phyloP scores from a whole-genome alignment of 2,888 invertebrate species.

The Abrostola tripartita region DNA sequence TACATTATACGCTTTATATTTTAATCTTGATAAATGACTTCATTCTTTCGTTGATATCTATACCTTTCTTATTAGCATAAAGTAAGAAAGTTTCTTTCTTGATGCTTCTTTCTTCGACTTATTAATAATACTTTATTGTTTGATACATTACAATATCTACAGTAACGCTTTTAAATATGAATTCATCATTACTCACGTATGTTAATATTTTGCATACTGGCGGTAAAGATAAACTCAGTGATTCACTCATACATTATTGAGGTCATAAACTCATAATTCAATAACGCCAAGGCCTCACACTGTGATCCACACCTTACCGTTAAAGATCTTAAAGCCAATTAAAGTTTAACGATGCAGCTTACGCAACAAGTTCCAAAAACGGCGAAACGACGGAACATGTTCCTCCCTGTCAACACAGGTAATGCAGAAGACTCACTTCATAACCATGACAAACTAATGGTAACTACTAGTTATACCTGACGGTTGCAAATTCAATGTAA shows the following conservation, averaged over 20 bases:
- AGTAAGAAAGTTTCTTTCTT: too few relatives aligned
- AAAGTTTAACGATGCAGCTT: slow-evolving; percentile 55
- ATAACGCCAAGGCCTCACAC: slow-evolving; percentile 30
- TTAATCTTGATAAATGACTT: too few relatives aligned
- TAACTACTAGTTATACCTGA: too few relatives aligned
- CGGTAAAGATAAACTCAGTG: slow-evolving; percentile 35
- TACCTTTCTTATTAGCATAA: too few relatives aligned
- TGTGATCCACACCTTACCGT: slow-evolving; percentile 39
- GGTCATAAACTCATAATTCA: slow-evolving; percentile 19
- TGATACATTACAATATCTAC: not conserved
- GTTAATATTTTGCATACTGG: slow-evolving; percentile 21
- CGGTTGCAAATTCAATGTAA: too few relatives aligned
- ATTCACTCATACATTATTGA: slow-evolving; percentile 35
- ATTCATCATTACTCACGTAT: slow-evolving; percentile 33
- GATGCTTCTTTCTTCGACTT: too few relatives aligned
- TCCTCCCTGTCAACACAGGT: slow-evolving; percentile 31
- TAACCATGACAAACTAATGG: too few relatives aligned
- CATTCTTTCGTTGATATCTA: too few relatives aligned
- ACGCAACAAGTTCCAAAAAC: slow-evolving; percentile 55
- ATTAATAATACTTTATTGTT: too few relatives aligned
- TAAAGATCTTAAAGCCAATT: slow-evolving; percentile 51
- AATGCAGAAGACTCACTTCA: slow-evolving; percentile 15
- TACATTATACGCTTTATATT: too few relatives aligned
- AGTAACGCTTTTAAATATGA: slow-evolving; percentile 21
- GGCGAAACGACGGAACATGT: slow-evolving; percentile 52